Conservation (phyloP, 2,797 vertebrate species). For the Micropoecilia bifurca region DNA sequence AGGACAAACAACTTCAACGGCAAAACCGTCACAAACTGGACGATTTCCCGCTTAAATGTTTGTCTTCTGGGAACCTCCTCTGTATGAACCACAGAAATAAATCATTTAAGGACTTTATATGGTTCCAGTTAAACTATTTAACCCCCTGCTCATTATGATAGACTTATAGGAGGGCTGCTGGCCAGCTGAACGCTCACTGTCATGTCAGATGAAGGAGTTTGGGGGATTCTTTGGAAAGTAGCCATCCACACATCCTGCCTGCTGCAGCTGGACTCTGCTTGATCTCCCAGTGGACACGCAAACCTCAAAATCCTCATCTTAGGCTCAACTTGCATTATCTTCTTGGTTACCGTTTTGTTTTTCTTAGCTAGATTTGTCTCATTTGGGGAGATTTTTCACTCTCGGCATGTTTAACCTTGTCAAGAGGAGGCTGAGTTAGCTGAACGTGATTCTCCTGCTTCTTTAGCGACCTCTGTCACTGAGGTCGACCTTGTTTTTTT, state of each 20-base stretch:
- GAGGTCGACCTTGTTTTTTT: background rate
- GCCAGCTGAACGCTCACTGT: conserved; percentile 9
- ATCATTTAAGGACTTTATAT: conserved; percentile 24
- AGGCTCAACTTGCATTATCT: conserved; percentile 18
- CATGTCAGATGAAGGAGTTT: conserved; percentile 22
- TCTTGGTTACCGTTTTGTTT: background rate
- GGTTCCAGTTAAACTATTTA: conserved; percentile 15
- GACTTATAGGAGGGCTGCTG: background rate
- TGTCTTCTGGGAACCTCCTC: background rate
- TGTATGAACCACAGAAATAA: conserved; percentile 19
- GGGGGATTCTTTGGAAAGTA: conserved; percentile 58
- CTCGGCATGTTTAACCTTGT: conserved; percentile 9
- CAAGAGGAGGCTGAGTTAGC: conserved; percentile 19
- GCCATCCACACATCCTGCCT: conserved; percentile 35
- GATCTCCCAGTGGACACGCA: conserved; percentile 42
- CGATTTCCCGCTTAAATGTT: background rate
- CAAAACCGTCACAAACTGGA: background rate
- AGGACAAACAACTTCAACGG: background rate
- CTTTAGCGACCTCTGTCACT: background rate
- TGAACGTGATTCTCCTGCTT: background rate
- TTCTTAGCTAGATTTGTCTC: conserved; percentile 5
- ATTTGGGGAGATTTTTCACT: conserved; percentile 4
- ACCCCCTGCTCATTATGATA: background rate
- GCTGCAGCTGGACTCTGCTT: conserved; percentile 66
- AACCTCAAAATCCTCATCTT: conserved; percentile 19